Percentiles rank a stretch among this genome's conserved stretches.
Evolutionary conservation across 1,140 invertebrate species (phyloP).

Genomic region (Zaprionus kolodkinae): DNA sequence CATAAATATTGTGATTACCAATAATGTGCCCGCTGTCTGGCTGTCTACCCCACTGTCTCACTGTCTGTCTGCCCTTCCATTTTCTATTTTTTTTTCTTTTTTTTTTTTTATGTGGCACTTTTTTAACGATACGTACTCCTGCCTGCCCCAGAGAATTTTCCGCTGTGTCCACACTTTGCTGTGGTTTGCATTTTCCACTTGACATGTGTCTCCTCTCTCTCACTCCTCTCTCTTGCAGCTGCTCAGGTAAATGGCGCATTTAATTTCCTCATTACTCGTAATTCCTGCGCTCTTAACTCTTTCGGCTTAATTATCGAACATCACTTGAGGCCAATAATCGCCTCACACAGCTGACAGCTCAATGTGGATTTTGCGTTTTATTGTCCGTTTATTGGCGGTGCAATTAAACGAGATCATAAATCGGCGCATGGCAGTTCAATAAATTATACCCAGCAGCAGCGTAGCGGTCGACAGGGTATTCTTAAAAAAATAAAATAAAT

Average conservation of each 20-base stretch:
- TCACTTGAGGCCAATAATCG: constrained; percentile 65
- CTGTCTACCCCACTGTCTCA: constrained; percentile 27
- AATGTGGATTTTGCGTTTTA: constrained; percentile 63
- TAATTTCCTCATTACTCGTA: constrained; percentile 42
- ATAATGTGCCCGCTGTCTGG: constrained; percentile 67
- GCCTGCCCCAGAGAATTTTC: constrained; percentile 38
- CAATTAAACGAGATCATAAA: constrained; percentile 59
- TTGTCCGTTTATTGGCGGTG: constrained; percentile 35
- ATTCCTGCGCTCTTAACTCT: constrained; percentile 48
- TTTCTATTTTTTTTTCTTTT: background rate
- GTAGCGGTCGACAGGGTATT: too few species aligned
- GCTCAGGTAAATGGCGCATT: constrained; percentile 16
- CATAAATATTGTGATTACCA: constrained; percentile 80
- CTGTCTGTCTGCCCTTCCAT: background rate
- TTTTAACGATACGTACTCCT: constrained; percentile 46
- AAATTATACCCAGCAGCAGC: constrained; percentile 42
- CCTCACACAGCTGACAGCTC: constrained; percentile 43
- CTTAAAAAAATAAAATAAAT: too few species aligned
- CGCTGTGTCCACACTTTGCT: background rate
- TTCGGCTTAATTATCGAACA: constrained; percentile 57
- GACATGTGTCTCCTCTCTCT: background rate
- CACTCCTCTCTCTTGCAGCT: too few species aligned
- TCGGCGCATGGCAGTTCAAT: constrained; percentile 61
- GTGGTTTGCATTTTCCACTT: constrained; percentile 13
- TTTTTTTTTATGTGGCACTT: constrained; percentile 39